Conservation (phyloP, 2,888 invertebrate genomes). For the Phyto melanocephala region DNA sequence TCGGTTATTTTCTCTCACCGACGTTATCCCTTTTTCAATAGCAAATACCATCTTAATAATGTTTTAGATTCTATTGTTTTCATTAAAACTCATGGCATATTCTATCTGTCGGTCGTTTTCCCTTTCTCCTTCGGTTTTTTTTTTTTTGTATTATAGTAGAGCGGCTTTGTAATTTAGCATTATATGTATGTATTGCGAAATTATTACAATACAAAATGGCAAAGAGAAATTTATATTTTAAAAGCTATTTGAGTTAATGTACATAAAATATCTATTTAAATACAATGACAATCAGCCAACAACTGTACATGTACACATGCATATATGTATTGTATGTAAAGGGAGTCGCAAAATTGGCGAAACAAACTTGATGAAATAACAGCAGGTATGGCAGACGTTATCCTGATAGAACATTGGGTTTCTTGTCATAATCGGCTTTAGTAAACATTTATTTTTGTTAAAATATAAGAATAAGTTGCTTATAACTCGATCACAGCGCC, state of each 20-base stretch:
- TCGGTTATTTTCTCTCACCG: slow-evolving; percentile 55
- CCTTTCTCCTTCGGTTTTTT: background rate
- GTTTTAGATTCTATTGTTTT: slow-evolving; percentile 61
- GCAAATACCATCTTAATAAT: slow-evolving; percentile 58
- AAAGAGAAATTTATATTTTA: slow-evolving; percentile 40
- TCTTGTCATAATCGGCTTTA: too few relatives aligned
- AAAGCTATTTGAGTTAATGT: slow-evolving; percentile 49
- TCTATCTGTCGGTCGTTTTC: background rate
- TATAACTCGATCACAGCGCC: too few relatives aligned
- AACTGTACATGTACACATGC: background rate
- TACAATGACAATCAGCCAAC: slow-evolving; percentile 4
- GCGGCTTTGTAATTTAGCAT: too few relatives aligned
- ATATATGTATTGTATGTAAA: too few relatives aligned
- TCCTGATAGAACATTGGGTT: too few relatives aligned
- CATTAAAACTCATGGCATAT: slow-evolving; percentile 9
- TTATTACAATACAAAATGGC: slow-evolving; percentile 31
- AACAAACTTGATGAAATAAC: too few relatives aligned
- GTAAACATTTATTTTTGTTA: too few relatives aligned
- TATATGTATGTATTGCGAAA: too few relatives aligned
- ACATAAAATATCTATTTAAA: slow-evolving; percentile 16
- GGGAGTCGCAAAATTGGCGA: too few relatives aligned
- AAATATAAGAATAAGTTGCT: too few relatives aligned
- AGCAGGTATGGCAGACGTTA: too few relatives aligned
- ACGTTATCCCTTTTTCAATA: slow-evolving; percentile 51
- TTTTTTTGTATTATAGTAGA: too few relatives aligned